Conservation (phyloP, 2,113 vertebrate species). For the Talpa occidentalis region DNA sequence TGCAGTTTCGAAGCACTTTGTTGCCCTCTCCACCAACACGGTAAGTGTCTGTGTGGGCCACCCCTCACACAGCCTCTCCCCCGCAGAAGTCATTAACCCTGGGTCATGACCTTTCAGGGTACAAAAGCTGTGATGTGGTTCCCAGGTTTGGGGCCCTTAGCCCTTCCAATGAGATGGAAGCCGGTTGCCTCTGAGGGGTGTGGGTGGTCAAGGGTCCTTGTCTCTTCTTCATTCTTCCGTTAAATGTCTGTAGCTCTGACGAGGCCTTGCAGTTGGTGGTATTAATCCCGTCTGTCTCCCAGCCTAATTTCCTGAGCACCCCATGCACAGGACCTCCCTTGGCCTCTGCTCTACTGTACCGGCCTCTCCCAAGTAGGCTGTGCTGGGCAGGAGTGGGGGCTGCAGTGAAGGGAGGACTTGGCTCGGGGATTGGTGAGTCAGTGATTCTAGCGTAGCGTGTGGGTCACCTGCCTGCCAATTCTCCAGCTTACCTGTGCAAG, state of each 20-base stretch:
- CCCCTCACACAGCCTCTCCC: no score
- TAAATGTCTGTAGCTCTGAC: neutral
- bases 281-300: neutral
- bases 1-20: slow-evolving; percentile 97
- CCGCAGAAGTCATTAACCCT: no score
- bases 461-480: neutral
- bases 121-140: rapidly evolving
- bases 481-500: neutral
- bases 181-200: neutral
- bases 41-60: slow-evolving; percentile 86
- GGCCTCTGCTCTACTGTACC: neutral
- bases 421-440: neutral
- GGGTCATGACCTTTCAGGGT: neutral
- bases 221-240: neutral
- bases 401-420: neutral
- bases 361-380: neutral
- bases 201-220: neutral
- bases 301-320: neutral
- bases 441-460: neutral
- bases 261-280: no score
- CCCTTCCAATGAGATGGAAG: neutral
- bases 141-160: neutral
- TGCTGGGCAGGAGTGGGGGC: neutral
- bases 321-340: neutral
- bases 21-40: slow-evolving; percentile 97